A percentile compares a stretch with the other conserved stretches of the same genome.
Evolutionary conservation across 2,888 invertebrate genomes (phyloP).

Genomic region (Drosophila aldrichi): DNA sequence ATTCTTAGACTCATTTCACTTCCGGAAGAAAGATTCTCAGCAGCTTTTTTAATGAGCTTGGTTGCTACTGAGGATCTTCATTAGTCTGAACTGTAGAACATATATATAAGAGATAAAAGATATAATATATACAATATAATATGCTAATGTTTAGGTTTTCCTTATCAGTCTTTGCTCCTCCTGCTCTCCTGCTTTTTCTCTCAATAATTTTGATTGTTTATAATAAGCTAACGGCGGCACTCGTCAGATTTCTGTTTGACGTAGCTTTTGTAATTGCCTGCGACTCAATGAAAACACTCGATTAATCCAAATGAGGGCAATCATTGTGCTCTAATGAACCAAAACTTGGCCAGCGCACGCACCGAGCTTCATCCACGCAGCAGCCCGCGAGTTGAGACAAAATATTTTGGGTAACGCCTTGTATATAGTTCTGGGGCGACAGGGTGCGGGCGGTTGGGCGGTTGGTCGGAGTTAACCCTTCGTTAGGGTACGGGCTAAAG

Average conservation of each 20-base stretch:
- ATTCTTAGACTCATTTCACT: too few relatives aligned
- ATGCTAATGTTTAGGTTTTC: too few relatives aligned
- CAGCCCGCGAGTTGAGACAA: constrained; percentile 43
- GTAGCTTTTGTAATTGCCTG: constrained; percentile 18
- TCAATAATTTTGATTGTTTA: too few relatives aligned
- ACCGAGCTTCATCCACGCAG: constrained; percentile 29
- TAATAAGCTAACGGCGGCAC: background rate
- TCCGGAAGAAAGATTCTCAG: too few relatives aligned
- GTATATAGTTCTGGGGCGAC: background rate
- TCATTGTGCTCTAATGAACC: constrained; percentile 80
- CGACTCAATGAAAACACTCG: constrained; percentile 71
- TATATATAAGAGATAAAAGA: too few relatives aligned
- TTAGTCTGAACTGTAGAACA: too few relatives aligned
- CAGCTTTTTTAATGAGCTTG: too few relatives aligned
- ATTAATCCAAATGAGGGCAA: constrained; percentile 78
- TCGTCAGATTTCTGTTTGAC: background rate
- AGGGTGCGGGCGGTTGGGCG: background rate
- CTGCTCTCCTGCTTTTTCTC: too few relatives aligned
- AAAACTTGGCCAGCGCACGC: constrained; percentile 71
- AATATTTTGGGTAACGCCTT: constrained; percentile 78
- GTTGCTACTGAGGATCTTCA: too few relatives aligned
- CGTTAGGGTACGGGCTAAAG: constrained; percentile 34
- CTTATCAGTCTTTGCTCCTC: too few relatives aligned
- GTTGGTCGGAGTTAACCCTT: constrained; percentile 64
- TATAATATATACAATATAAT: too few relatives aligned